Evolutionary conservation across 2,888 invertebrate species (phyloP), one percentile per base, ranked within the genome.

Genomic region (Hipparchia sbordonii): DNA sequence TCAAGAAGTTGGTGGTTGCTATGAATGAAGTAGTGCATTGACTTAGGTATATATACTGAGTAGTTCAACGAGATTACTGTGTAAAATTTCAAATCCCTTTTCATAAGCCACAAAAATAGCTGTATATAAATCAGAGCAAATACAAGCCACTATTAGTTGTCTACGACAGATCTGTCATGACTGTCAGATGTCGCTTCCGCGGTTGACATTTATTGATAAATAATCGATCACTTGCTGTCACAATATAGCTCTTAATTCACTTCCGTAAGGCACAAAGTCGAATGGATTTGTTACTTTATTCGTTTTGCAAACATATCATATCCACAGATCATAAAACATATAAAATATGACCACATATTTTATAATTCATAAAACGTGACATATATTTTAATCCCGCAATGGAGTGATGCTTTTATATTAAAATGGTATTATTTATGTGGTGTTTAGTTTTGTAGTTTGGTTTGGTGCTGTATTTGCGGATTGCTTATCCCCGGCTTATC

Each of bases 161-260:
- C 52, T 61, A 54, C 52, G 69, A 69, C 60, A 61, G 61, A 69
- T 69, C 61, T 69, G 69, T 61, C 69, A 61, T 61, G 61, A 69
- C 61, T 69, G 69, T 69, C 69, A 69, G 69, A 61, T 69, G 69
- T 33, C 61, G 60, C 69, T 69, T 69, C 61, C 69, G 61, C 52
- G 69, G 69, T 69, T 69, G 69, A 69, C 45, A 69, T 69, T 69
- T 60, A 69, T 69, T 69, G 69, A 69, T 69, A 69, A 61, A 69
- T 61, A 69, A 52, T 69, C 12, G n/a, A 61, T 52, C 69, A 45
- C 51, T 13, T n/a, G 67, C 9, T 52, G 9, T 52, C 9, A 39
- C 9, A 52, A 61, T 69, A 61, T 61, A 52, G 10, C 60, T 69
- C 61, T 61, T 69, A 69, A 39, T 13, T n/a, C 33, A 60, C 8